Evolutionary conservation across 2,113 vertebrate genomes (phyloP).

Genomic region (Fulica atra): DNA sequence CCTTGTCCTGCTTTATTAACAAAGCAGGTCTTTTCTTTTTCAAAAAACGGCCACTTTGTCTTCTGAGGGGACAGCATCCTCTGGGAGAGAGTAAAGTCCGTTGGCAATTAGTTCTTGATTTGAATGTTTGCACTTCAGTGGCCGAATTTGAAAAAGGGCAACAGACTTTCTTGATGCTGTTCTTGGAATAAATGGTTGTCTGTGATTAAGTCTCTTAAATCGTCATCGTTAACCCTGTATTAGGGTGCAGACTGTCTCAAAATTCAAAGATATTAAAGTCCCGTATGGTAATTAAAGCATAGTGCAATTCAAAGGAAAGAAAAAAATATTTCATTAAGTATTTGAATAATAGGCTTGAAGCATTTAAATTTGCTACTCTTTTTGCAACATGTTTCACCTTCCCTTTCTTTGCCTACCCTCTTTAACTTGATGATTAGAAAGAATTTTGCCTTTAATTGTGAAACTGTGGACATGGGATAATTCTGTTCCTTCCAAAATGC

Average conservation of each 20-base stretch:
- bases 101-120: background rate
- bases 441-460: background rate
- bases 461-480: background rate
- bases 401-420: background rate
- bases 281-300: background rate
- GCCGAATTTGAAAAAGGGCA: background rate
- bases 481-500: background rate
- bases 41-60: background rate
- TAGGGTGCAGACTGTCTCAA: background rate
- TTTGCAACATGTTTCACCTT: background rate
- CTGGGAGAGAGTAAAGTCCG: background rate
- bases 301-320: background rate
- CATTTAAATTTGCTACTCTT: background rate
- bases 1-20: conserved; percentile 18
- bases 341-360: background rate
- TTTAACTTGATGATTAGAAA: background rate
- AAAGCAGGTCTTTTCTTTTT: background rate
- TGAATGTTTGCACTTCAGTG: background rate
- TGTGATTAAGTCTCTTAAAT: background rate
- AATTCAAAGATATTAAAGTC: background rate
- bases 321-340: background rate
- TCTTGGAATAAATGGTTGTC: background rate
- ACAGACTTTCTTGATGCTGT: background rate
- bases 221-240: background rate
- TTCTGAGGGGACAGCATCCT: background rate